phyloP scores from a whole-genome alignment of 2,113 vertebrate genomes.

The Leuciscus idus region DNA sequence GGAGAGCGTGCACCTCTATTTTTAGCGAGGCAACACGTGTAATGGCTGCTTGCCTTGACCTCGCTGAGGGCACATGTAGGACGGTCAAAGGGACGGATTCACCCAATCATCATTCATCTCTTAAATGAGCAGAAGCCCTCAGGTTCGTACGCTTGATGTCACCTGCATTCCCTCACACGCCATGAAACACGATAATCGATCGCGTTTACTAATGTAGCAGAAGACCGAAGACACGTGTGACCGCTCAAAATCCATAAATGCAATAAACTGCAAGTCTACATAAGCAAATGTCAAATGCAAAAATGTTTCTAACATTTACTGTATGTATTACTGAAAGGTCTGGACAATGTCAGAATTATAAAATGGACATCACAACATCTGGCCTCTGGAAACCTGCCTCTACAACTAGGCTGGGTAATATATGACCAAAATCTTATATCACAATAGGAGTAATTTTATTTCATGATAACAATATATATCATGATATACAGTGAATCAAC shows the following conservation, averaged over 20 bases:
- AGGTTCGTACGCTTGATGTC: background rate
- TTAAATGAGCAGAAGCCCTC: background rate
- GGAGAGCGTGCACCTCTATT: conserved; percentile 33
- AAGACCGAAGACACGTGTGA: background rate
- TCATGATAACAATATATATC: too few relatives aligned
- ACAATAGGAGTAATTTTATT: too few relatives aligned
- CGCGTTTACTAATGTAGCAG: background rate
- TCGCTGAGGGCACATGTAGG: conserved; percentile 36
- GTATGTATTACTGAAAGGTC: too few relatives aligned
- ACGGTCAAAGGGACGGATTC: conserved; percentile 16
- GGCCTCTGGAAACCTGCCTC: background rate
- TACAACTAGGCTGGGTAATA: too few relatives aligned
- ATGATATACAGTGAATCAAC: too few relatives aligned
- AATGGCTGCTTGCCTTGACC: conserved; percentile 39
- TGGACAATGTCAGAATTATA: background rate
- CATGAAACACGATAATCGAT: background rate
- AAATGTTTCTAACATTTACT: too few relatives aligned
- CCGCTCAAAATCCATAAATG: too few relatives aligned
- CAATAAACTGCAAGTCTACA: too few relatives aligned
- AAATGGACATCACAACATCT: background rate
- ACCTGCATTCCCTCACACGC: background rate
- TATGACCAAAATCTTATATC: too few relatives aligned
- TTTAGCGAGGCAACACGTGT: conserved; percentile 34
- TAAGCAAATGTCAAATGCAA: background rate
- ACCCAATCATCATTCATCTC: background rate